Conservation (phyloP, 2,888 invertebrate species). For the Orgyia antiqua region DNA sequence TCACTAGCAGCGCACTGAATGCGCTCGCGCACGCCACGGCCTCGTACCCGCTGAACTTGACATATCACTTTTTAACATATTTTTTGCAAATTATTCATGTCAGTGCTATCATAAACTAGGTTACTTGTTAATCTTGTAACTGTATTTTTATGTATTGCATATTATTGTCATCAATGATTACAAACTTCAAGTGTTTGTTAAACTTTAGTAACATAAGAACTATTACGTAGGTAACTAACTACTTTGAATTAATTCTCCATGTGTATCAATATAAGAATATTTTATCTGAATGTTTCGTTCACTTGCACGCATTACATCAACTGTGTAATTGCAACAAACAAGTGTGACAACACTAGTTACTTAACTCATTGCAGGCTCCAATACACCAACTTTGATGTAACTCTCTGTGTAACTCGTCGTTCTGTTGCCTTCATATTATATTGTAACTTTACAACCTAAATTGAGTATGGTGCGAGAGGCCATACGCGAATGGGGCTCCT, state of each 20-base stretch:
- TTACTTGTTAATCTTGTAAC: constrained; percentile 14
- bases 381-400: constrained; percentile 57
- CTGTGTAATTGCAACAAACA: constrained; percentile 56
- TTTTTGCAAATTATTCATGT: constrained; percentile 52
- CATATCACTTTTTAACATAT: constrained; percentile 60
- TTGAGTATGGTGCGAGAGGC: constrained; percentile 33
- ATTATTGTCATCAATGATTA: constrained; percentile 7
- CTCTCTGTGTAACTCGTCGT: constrained; percentile 38
- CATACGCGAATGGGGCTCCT: constrained; percentile 41
- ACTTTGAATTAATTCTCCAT: constrained; percentile 7
- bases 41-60: constrained; percentile 70
- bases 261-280: neutral
- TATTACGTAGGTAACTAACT: too few relatives aligned
- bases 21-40: constrained; percentile 56
- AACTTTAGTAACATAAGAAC: too few relatives aligned
- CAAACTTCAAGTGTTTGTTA: too few relatives aligned
- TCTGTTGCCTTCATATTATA: constrained; percentile 38
- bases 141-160: constrained; percentile 14
- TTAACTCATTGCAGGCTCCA: constrained; percentile 57
- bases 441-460: constrained; percentile 48
- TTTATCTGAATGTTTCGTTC: constrained; percentile 26
- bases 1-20: constrained; percentile 12
- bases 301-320: constrained; percentile 52
- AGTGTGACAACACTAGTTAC: constrained; percentile 70
- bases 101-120: constrained; percentile 35